phyloP scores from a whole-genome alignment of 2,797 vertebrate genomes.

The Prunella strophiata region DNA sequence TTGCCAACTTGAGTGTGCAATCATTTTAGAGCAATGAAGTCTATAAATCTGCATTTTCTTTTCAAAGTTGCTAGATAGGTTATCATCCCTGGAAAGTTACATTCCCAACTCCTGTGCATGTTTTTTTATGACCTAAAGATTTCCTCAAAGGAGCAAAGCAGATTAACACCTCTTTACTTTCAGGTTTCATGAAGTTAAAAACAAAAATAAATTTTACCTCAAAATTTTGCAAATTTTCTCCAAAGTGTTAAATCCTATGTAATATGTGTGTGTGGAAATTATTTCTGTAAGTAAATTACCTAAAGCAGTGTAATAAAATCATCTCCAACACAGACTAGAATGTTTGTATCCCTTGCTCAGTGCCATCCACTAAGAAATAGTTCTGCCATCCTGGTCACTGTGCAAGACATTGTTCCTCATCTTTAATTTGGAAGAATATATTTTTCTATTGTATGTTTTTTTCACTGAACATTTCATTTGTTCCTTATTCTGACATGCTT shows the following conservation, averaged over 20 bases:
- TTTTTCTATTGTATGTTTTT: neutral
- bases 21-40: neutral
- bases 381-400: neutral
- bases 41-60: neutral
- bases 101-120: neutral
- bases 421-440: neutral
- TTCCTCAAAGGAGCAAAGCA: neutral
- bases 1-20: neutral
- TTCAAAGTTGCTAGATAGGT: neutral
- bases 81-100: neutral
- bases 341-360: neutral
- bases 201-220: neutral
- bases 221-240: neutral
- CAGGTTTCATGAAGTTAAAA: neutral
- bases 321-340: neutral
- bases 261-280: neutral
- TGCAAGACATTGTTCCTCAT: neutral
- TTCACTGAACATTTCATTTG: neutral
- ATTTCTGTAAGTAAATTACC: neutral
- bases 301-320: neutral
- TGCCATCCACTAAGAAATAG: neutral
- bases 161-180: neutral
- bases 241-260: neutral
- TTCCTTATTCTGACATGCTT: neutral
- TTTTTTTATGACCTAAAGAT: neutral